Evolutionary conservation across 2,797 vertebrate species (phyloP).

Genomic region (Threskiornis aethiopicus): DNA sequence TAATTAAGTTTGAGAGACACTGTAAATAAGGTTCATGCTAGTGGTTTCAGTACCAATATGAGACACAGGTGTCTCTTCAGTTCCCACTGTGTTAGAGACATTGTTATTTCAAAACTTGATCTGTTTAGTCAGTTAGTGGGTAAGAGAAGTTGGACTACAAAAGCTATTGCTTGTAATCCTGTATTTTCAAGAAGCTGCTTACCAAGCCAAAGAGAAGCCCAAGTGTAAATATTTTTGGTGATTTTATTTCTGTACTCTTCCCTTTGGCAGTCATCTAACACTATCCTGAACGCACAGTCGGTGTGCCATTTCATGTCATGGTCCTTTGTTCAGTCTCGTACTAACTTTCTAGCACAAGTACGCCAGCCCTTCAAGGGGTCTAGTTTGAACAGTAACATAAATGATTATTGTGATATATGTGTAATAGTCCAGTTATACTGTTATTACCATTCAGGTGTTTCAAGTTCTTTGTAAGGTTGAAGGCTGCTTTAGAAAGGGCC

Average conservation of each 20-base stretch:
- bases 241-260: constrained; percentile 1
- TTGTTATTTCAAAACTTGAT: neutral
- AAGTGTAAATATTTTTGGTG: neutral
- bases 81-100: neutral
- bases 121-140: neutral
- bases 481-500: neutral
- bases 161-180: neutral
- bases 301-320: neutral
- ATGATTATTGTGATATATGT: neutral
- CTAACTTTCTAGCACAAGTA: neutral
- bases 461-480: neutral
- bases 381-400: neutral
- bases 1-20: neutral
- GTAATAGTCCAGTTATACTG: neutral
- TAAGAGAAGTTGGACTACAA: neutral
- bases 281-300: neutral
- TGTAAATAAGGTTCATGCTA: neutral
- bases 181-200: neutral
- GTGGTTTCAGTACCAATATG: neutral
- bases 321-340: neutral
- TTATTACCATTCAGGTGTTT: neutral
- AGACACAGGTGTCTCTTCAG: neutral
- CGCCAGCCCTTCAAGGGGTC: neutral
- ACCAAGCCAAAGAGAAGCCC: neutral
- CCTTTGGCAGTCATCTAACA: neutral